A percentile compares a stretch with the other conserved stretches of the same genome.
phyloP scores from a whole-genome alignment of 1,140 invertebrate species.

The Tetragonula clypearis region DNA sequence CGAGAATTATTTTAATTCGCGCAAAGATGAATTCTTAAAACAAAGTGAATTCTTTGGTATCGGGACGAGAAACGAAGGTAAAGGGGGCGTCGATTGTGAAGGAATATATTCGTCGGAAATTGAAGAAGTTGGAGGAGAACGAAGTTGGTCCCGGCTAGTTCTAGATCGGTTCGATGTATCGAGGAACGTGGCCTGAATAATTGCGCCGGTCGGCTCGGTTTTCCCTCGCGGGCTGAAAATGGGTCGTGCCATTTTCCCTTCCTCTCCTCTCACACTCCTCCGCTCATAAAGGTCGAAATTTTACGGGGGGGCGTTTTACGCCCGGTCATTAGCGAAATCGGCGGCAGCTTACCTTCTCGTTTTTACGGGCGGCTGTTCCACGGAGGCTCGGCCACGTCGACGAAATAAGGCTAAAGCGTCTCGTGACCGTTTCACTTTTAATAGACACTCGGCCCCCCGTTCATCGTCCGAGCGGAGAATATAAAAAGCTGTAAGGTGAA shows the following conservation, averaged over 20 bases:
- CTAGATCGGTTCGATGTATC: constrained; percentile 43
- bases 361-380: constrained; percentile 56
- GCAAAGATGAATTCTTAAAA: no score
- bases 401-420: constrained; percentile 39
- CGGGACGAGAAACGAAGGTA: background rate
- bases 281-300: constrained; percentile 64
- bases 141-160: no score
- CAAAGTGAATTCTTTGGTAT: background rate
- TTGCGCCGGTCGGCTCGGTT: constrained; percentile 18
- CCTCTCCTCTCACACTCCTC: no score
- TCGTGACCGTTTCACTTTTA: constrained; percentile 48
- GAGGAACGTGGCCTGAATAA: constrained; percentile 62
- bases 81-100: constrained; percentile 7
- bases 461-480: background rate
- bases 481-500: background rate
- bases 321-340: constrained; percentile 68
- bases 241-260: background rate
- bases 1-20: no score
- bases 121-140: constrained; percentile 32
- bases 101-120: constrained; percentile 21
- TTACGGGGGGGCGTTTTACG: constrained; percentile 63
- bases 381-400: background rate
- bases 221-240: background rate
- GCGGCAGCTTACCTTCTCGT: constrained; percentile 59
- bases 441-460: constrained; percentile 28